Conservation (phyloP, 2,113 vertebrate genomes). For the Callithrix jacchus region DNA sequence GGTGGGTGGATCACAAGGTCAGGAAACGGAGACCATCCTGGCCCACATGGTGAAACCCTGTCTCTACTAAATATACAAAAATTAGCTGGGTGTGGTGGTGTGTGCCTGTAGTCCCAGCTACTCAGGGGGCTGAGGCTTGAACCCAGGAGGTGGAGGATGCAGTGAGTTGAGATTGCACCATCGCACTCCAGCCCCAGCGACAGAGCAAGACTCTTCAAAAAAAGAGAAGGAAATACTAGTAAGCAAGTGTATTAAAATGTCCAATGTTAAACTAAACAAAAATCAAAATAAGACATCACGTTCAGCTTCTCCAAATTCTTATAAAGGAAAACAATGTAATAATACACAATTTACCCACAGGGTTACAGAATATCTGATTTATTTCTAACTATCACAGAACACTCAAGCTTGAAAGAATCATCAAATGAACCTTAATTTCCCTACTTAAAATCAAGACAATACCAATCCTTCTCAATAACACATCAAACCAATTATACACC, state of each 20-base stretch:
- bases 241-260: neutral
- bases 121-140: no score
- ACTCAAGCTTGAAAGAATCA: neutral
- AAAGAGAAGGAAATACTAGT: neutral
- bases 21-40: no score
- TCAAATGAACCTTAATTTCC: neutral
- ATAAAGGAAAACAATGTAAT: neutral
- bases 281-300: neutral
- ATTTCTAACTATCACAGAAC: neutral
- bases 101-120: no score
- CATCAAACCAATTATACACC: neutral
- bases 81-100: no score
- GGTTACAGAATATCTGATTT: neutral
- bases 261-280: neutral
- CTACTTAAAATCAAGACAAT: slow-evolving; percentile 17
- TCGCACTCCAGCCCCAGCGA: no score
- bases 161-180: no score
- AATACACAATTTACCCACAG: neutral
- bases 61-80: no score
- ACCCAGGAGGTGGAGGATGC: no score
- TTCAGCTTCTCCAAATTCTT: neutral
- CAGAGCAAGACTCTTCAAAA: no score
- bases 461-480: neutral
- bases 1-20: no score
- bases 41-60: no score